Conservation (phyloP, 2,113 vertebrate species). For the Neogale vison region DNA sequence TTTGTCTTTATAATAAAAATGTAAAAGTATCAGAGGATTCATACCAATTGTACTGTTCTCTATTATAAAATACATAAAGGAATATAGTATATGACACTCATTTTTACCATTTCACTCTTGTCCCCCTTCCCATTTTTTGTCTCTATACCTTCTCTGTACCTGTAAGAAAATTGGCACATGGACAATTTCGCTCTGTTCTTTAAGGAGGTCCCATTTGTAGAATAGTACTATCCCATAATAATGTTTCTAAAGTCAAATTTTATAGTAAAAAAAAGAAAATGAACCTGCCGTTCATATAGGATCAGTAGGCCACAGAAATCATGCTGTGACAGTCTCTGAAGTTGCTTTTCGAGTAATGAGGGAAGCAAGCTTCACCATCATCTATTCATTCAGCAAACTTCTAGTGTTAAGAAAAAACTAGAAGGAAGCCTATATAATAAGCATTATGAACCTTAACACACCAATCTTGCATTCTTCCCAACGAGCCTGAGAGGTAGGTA, state of each 20-base stretch:
- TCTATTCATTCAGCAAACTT: not conserved
- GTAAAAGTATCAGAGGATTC: not conserved
- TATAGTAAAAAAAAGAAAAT: not conserved
- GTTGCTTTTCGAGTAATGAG: not conserved
- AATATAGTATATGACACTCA: not conserved
- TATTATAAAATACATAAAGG: not conserved
- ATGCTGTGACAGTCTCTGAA: not conserved
- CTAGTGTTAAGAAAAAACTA: not conserved
- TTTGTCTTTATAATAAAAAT: conserved; percentile 27
- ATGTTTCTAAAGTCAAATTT: conserved; percentile 19
- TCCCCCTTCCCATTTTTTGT: not conserved
- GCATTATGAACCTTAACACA: not conserved
- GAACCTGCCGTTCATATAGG: not conserved
- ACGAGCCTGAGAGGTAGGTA: not conserved
- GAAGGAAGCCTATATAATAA: not conserved
- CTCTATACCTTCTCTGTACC: not conserved
- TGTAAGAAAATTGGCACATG: not conserved
- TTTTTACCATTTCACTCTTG: conserved; percentile 18
- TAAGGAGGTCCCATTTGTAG: not conserved
- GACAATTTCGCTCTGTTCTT: not conserved
- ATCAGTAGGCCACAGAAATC: not conserved
- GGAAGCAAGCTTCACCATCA: not conserved
- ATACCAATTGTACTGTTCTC: not conserved
- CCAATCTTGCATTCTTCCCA: not conserved
- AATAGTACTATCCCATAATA: not conserved